Evolutionary conservation across 1,140 invertebrate species (phyloP), one percentile per base, ranked within the genome.

Genomic region (Apolygus lucorum): DNA sequence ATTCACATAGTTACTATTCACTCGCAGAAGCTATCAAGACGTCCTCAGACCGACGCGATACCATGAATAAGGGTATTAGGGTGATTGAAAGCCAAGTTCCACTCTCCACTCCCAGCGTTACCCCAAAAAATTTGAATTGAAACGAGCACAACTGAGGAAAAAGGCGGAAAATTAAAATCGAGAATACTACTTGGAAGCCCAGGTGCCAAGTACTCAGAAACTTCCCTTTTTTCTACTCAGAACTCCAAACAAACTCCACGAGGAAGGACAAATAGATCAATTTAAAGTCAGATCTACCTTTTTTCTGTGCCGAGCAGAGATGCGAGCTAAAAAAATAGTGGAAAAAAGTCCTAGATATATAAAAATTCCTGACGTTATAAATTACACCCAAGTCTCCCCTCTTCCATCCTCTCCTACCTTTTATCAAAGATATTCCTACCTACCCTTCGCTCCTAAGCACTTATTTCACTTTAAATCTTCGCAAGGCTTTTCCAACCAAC

Each of bases 391-490:
- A 17, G 17, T 8, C 22, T 22, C 4, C 22, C 22, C 22, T 21
- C 22, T 21, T 21, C 54, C 22, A 59, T 24, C 54, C 22, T 59
- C 8, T 59, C 4, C 54, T 21, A 59, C 54, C 54, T 59, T 59
- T 24, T 59, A 59, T 59, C 54, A 59, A 59, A 59, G 54, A 59
- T 59, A 59, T 59, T 59, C 54, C 54, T 17, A 24, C 54, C 54
- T 59, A 8, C 54, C 11, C 54, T 59, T 22, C 22, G 8, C 54
- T 59, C 22, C 54, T 59, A 17, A 59, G 54, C 54, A 59, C 54
- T 59, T 59, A 59, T 59, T 59, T 59, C 54, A 59, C 54, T 59
- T 24, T 59, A 59, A 59, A 59, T 59, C 54, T 59, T 59, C 34
- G 34, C 34, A 42, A 42, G 34, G 34, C 34, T 42, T 42, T 42